Evolutionary conservation across 92 coral and sea anemone genomes (phyloP).

Genomic region (Epizoanthus fatuus): DNA sequence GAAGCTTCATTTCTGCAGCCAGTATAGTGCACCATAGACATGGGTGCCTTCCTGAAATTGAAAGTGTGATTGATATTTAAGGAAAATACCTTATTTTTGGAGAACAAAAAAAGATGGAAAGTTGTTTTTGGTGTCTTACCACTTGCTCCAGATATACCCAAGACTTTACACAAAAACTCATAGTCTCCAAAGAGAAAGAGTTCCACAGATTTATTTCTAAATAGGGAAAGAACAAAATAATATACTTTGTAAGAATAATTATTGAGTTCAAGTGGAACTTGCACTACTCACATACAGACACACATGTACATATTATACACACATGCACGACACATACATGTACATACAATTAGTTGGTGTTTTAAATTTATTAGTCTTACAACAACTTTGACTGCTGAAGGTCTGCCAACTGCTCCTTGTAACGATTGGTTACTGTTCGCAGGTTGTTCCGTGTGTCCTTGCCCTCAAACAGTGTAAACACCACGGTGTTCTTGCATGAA

Average conservation of each 20-base stretch:
- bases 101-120: too few relatives aligned
- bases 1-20: neutral
- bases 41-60: neutral
- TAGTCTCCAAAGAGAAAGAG: neutral
- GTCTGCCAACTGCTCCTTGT: neutral
- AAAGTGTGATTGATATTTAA: neutral
- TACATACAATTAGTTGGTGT: neutral
- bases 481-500: constrained; percentile 25
- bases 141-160: neutral
- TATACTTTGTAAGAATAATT: too few relatives aligned
- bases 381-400: neutral
- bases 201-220: too few relatives aligned
- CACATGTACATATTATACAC: too few relatives aligned
- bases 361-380: neutral
- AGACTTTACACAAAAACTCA: neutral
- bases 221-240: too few relatives aligned
- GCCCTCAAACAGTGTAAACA: constrained; percentile 11
- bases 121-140: too few relatives aligned
- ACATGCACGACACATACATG: too few relatives aligned
- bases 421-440: neutral
- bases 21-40: neutral
- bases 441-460: constrained; percentile 35
- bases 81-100: neutral
- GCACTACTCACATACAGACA: too few relatives aligned
- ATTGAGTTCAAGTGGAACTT: too few relatives aligned